Percentiles rank a stretch among this genome's conserved stretches.
Conservation (phyloP, 2,113 vertebrate species). For the Nanorana parkeri region DNA sequence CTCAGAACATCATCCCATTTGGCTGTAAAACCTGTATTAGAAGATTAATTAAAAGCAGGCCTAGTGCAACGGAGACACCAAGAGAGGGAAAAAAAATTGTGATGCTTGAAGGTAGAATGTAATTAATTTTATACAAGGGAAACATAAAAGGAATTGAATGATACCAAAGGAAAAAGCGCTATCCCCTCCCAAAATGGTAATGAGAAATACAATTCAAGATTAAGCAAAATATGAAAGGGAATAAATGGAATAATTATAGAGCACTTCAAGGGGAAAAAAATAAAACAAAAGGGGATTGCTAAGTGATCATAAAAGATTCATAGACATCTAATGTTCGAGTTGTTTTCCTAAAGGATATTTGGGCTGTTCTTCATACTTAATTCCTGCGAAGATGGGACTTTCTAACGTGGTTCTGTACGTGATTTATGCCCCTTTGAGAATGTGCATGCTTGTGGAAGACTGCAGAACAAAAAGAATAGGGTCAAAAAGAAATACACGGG, state of each 20-base stretch:
- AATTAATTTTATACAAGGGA: conserved; percentile 80
- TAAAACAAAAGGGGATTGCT: conserved; percentile 61
- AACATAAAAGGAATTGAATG: conserved; percentile 71
- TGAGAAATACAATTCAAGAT: conserved; percentile 70
- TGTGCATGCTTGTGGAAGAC: neutral
- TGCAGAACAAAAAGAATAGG: neutral
- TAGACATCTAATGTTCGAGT: neutral
- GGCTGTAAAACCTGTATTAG: conserved; percentile 76
- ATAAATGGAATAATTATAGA: conserved; percentile 65
- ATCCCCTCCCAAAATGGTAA: conserved; percentile 67
- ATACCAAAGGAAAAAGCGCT: conserved; percentile 68
- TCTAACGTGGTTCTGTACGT: neutral
- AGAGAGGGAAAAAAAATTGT: conserved; percentile 61
- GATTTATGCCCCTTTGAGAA: neutral
- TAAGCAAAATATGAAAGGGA: conserved; percentile 67
- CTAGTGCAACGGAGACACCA: conserved; percentile 68
- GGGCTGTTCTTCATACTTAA: conserved; percentile 33
- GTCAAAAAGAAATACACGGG: neutral
- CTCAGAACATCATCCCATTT: conserved; percentile 72
- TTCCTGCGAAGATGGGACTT: conserved; percentile 22
- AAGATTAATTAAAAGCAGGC: conserved; percentile 77
- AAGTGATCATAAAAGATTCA: conserved; percentile 58
- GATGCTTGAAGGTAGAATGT: conserved; percentile 77
- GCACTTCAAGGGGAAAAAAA: conserved; percentile 62
- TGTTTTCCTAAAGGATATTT: conserved; percentile 14